Base-by-base conservation (phyloP, 2,888 invertebrate species). In the Malthinus flaveolus region DNA sequence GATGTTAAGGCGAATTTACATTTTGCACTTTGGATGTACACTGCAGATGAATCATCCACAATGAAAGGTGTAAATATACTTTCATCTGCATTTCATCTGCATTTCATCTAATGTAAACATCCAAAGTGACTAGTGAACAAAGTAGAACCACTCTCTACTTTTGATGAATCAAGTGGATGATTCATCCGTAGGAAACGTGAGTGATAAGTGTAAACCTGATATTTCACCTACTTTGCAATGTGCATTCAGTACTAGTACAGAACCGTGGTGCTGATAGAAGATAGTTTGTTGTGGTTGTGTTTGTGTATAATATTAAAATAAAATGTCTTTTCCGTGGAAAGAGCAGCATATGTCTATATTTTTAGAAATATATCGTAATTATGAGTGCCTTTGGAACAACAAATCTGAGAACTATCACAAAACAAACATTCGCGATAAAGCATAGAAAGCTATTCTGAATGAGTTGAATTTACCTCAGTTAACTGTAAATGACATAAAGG, bases 111-210 rank as follows among this genome's bases (percentile, higher is more conserved):
- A 3, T 8, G n/a, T 46, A 32, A 46, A 23, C 46, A 15, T 46
- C 15, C 5, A 46, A 15, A 46, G 31, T 46, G 46, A 46, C 3
- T n/a, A 32, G 9, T 15, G 32, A 46, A 31, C 7, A 9, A 46
- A 46, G 12, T 46, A 7, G 32, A 44, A 44, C 46, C 7, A 9
- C 23, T 13, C 32, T 11, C 46, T 46, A 46, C 46, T 46, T 46
- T 46, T 4, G 46, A 46, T 46, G 46, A 13, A 42, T 7, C 42
- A n/a, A n/a, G 10, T 12, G 10, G 42, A 42, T 42, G 46, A 46
- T 13, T 46, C 46, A 46, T 31, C 32, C 46, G 11, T n/a, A n/a
- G n/a, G n/a, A n/a, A n/a, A n/a, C n/a, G n/a, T n/a, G 6, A 6
- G 9, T 46, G 46, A 31, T 7, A 13, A 6, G 31, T 46, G 46